These are phyloP conservation scores for Melanargia galathea DNA, from an alignment of 2,888 invertebrate genomes.

Conservation along the genomic window DNA sequence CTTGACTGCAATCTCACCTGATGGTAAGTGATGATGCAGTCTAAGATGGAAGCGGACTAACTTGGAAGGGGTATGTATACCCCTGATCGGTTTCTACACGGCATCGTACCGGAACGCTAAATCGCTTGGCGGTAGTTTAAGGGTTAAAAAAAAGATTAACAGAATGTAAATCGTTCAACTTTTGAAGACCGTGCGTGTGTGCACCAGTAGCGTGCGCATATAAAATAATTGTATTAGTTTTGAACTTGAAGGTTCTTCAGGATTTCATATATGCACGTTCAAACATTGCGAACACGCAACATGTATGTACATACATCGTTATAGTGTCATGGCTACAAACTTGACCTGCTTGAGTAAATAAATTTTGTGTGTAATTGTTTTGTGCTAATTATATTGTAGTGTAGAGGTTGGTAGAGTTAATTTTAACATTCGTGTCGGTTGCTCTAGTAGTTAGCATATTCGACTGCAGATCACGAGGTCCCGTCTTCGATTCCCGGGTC, in stretches of 20 bases:
- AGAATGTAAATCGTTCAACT: background rate
- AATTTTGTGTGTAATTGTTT: slow-evolving; percentile 14
- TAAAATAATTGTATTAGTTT: slow-evolving; percentile 13
- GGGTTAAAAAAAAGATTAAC: no score
- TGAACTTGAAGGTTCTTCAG: slow-evolving; percentile 26
- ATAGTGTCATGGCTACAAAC: slow-evolving; percentile 23
- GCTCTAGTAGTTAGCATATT: no score
- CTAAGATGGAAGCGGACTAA: background rate
- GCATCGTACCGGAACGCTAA: no score
- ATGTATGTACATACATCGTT: background rate
- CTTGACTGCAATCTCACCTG: no score
- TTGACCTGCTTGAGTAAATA: slow-evolving; percentile 10
- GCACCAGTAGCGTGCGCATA: slow-evolving; percentile 4
- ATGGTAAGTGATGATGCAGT: no score
- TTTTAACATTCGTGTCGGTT: no score
- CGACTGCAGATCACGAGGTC: no score
- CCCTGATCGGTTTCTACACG: no score
- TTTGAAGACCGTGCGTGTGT: background rate
- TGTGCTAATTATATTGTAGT: slow-evolving; percentile 4
- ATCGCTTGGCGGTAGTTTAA: no score
- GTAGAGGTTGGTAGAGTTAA: no score
- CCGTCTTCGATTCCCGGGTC: no score
- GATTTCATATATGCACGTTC: slow-evolving; percentile 17
- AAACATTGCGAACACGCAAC: slow-evolving; percentile 16
- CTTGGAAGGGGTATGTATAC: no score